Percentiles rank a stretch among this genome's conserved stretches.
These are phyloP conservation scores for Reticulitermes lucifugus DNA, from an alignment of 2,888 invertebrate genomes.

Conservation along the genomic window DNA sequence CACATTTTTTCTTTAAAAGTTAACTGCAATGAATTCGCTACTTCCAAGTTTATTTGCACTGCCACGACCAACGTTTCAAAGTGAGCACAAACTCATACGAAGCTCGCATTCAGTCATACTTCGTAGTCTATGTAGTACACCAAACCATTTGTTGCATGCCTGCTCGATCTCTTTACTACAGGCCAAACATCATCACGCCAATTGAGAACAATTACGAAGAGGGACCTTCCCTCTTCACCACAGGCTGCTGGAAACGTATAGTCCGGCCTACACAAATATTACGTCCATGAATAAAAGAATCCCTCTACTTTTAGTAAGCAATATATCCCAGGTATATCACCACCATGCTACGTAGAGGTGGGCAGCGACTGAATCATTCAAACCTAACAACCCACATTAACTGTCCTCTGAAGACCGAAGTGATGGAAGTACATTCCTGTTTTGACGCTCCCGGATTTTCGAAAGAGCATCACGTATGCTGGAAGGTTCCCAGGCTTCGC, in stretches of 20 bases:
- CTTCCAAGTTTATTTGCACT: no score
- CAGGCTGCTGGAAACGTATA: constrained; percentile 57
- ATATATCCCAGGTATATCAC: constrained; percentile 7
- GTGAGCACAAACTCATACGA: background rate
- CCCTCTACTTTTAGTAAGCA: background rate
- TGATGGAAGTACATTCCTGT: no score
- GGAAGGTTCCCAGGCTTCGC: no score
- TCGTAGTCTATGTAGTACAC: background rate
- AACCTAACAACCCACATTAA: no score
- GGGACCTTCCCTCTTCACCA: constrained; percentile 14
- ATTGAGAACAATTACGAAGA: constrained; percentile 12
- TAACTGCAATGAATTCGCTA: no score
- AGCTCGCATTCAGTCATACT: background rate
- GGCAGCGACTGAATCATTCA: no score
- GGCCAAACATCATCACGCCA: background rate
- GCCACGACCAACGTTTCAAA: background rate
- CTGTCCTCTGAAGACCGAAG: no score
- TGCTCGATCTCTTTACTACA: background rate
- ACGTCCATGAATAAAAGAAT: background rate
- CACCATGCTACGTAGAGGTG: background rate
- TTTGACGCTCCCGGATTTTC: no score
- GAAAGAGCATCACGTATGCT: no score
- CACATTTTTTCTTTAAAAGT: no score
- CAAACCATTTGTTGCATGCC: background rate
- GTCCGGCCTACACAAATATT: background rate